Percentiles rank a stretch among this genome's conserved stretches.
phyloP scores from a whole-genome alignment of 2,888 invertebrate genomes.

The Tridacna gigas region DNA sequence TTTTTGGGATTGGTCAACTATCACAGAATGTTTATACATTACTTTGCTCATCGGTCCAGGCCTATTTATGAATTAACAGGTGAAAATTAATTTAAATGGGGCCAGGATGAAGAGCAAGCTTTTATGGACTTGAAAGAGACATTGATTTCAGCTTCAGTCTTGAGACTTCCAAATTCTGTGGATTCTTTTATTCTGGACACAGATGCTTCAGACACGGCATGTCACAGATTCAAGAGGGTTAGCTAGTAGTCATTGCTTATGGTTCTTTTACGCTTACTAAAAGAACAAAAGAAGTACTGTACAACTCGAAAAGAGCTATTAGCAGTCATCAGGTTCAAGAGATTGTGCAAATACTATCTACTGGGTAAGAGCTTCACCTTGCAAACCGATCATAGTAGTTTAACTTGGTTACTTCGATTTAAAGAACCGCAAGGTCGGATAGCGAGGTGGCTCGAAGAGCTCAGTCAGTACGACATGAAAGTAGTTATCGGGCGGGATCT shows the following conservation, averaged over 20 bases:
- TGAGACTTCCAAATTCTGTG: too few species aligned
- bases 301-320: not conserved
- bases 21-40: too few species aligned
- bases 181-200: too few species aligned
- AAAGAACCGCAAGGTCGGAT: too few species aligned
- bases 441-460: not conserved
- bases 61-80: not conserved
- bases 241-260: not conserved
- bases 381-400: too few species aligned
- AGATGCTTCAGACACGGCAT: not conserved
- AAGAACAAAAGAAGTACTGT: not conserved
- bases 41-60: not conserved
- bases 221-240: not conserved
- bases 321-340: not conserved
- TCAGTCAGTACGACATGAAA: not conserved
- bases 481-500: not conserved
- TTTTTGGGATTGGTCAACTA: too few species aligned
- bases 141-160: too few species aligned
- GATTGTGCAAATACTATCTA: not conserved
- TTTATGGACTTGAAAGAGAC: too few species aligned
- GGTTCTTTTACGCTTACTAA: too few species aligned
- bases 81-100: not conserved
- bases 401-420: too few species aligned
- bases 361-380: too few species aligned
- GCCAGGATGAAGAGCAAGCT: not conserved